Conservation (phyloP, 2,888 invertebrate species). For the Bimastos eiseni region DNA sequence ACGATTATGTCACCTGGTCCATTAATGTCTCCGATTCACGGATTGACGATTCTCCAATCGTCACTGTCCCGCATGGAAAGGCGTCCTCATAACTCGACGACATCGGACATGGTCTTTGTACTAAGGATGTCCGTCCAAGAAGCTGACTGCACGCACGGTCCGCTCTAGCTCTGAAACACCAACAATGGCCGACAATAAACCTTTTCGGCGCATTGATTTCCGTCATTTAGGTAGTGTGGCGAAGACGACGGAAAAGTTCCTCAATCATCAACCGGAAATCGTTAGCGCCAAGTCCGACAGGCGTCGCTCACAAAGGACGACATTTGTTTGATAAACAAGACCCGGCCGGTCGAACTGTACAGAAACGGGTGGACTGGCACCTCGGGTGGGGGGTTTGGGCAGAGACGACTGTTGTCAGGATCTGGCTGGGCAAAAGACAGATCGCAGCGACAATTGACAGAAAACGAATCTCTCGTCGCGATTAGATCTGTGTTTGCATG, state of each 20-base stretch:
- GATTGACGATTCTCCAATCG: no score
- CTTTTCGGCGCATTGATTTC: not conserved
- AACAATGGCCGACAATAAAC: not conserved
- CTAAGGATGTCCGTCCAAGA: not conserved
- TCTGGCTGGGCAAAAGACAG: not conserved
- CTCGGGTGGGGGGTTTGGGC: not conserved
- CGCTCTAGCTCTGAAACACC: not conserved
- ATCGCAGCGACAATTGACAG: not conserved
- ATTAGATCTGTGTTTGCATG: not conserved
- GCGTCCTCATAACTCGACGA: not conserved
- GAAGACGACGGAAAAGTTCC: not conserved
- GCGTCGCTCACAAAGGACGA: not conserved
- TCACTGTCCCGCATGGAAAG: not conserved
- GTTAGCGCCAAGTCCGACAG: constrained; percentile 5
- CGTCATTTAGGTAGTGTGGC: not conserved
- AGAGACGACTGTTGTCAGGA: not conserved
- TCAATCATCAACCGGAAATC: not conserved
- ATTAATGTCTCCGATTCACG: not conserved
- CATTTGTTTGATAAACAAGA: constrained; percentile 6
- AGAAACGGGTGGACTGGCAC: no score
- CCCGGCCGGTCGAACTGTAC: not conserved
- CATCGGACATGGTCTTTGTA: not conserved
- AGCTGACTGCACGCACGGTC: no score
- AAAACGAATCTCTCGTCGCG: not conserved
- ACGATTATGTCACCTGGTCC: not conserved